phyloP scores from a whole-genome alignment of 2,113 vertebrate species.

The Halichoerus grypus region DNA sequence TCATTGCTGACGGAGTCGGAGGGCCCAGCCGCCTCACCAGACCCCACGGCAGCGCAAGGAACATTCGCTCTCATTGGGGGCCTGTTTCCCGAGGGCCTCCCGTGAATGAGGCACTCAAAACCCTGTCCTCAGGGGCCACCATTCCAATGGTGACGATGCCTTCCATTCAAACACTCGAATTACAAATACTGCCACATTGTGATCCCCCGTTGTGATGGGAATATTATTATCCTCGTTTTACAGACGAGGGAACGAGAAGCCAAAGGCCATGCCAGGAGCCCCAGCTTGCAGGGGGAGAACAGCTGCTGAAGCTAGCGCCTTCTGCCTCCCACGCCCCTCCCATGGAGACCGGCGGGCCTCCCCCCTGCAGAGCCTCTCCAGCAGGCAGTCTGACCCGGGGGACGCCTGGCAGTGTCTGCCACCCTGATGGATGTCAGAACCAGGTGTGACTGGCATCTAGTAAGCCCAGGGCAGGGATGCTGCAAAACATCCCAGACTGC shows the following conservation, averaged over 20 bases:
- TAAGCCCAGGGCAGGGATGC: not conserved
- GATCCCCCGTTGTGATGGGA: not conserved
- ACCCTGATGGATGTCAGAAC: not conserved
- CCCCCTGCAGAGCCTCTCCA: not conserved
- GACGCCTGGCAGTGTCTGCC: not conserved
- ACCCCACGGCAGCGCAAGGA: rapidly evolving
- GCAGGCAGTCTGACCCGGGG: rapidly evolving
- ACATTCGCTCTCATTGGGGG: not conserved
- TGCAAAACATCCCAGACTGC: not conserved
- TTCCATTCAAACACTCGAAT: not conserved
- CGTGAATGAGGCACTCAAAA: not conserved
- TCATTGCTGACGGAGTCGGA: not conserved
- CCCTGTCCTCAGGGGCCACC: not conserved
- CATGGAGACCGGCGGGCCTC: not conserved
- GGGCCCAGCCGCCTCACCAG: not conserved
- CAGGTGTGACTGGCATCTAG: not conserved
- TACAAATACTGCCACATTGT: not conserved
- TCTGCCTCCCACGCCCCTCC: not conserved
- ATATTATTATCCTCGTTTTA: not conserved
- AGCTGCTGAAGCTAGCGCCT: rapidly evolving
- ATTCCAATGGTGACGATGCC: rapidly evolving
- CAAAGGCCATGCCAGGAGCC: not conserved
- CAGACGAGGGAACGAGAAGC: not conserved
- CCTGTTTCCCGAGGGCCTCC: not conserved
- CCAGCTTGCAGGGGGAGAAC: not conserved